Base-by-base conservation (phyloP, 2,113 vertebrate species). In the Nansenia antarctica region DNA sequence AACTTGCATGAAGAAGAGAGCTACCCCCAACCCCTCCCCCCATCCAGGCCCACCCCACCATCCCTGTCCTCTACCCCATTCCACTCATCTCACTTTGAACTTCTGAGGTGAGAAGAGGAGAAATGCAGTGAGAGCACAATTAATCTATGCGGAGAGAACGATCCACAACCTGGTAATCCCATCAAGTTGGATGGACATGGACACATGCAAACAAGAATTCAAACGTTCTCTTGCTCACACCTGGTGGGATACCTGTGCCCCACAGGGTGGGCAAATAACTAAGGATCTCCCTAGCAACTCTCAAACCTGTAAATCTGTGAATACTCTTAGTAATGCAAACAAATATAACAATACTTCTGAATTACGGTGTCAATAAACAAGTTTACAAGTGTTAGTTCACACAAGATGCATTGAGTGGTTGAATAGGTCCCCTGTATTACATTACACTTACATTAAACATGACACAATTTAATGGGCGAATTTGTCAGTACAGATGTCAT, bases 11-110 rank as follows among this genome's bases (percentile, higher is more conserved):
- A 49, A 31, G 14, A 49, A 9, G 11, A 7, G 9, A 26, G 2
- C 22, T n/a, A 7, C 11, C 45, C 24, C 24, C n/a, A 9, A 72
- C 74, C 58, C 5, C 5, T 6, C 12, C 3, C 49, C 37, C 35
- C 7, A 74, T 32, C n/a, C 27, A 37, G 55, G 15, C 60, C 49
- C 24, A 63, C 69, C 78, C 81, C 76, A 72, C 59, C 65, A 59
- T 59, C 62, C 37, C 49, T 24, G 9, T 29, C 5, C 54, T 57
- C 39, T 18, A 29, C 3, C 55, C 57, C 18, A 1, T 52, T 52
- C 20, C n/a, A n/a, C 47, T 60, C 11, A 22, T 34, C n/a, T 61
- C 77, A 65, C 85, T 87, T 87, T 89, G 87, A 90, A 91, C 88
- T 83, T 80, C 64, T 24, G 18, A 87, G 78, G 85, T 86, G 87